Conservation (phyloP, 2,888 invertebrate species). For the Oscheius myriophilus region DNA sequence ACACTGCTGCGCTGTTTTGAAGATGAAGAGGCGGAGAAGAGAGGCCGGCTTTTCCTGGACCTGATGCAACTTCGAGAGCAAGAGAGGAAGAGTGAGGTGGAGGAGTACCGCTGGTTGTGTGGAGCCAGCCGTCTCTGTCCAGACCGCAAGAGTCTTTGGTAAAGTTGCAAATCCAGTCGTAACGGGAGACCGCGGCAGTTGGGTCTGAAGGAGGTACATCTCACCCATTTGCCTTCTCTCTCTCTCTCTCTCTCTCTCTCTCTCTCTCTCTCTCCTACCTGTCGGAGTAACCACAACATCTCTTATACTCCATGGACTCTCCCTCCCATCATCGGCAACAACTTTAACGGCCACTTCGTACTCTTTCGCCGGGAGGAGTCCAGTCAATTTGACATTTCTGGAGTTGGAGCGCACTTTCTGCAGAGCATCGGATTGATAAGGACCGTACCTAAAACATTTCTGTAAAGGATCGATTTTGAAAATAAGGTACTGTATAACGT, state of each 20-base stretch:
- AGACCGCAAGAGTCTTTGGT: conserved; percentile 33
- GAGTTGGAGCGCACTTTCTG: conserved; percentile 55
- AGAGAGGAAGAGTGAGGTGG: conserved; percentile 18
- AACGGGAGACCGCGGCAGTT: conserved; percentile 24
- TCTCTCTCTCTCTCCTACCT: conserved; percentile 40
- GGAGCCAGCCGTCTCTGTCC: conserved; percentile 17
- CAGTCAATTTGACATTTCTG: conserved; percentile 39
- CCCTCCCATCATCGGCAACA: conserved; percentile 58
- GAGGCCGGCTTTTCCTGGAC: conserved; percentile 12
- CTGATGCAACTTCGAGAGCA: conserved; percentile 4
- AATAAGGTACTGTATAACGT: conserved; percentile 57
- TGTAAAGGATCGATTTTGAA: not conserved
- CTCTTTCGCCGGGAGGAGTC: conserved; percentile 41
- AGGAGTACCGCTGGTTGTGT: not conserved
- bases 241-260: too few species aligned
- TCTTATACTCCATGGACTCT: conserved; percentile 65
- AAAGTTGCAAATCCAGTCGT: conserved; percentile 39
- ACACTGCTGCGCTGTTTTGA: conserved; percentile 20
- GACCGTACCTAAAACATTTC: conserved; percentile 49
- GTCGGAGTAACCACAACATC: conserved; percentile 52
- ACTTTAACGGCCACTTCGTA: conserved; percentile 63
- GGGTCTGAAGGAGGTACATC: conserved; percentile 13
- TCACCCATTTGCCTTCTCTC: not conserved
- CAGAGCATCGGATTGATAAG: conserved; percentile 50
- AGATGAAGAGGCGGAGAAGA: conserved; percentile 9